These are phyloP conservation scores for Dryas iulia DNA, from an alignment of 1,140 invertebrate genomes.

Conservation along the genomic window DNA sequence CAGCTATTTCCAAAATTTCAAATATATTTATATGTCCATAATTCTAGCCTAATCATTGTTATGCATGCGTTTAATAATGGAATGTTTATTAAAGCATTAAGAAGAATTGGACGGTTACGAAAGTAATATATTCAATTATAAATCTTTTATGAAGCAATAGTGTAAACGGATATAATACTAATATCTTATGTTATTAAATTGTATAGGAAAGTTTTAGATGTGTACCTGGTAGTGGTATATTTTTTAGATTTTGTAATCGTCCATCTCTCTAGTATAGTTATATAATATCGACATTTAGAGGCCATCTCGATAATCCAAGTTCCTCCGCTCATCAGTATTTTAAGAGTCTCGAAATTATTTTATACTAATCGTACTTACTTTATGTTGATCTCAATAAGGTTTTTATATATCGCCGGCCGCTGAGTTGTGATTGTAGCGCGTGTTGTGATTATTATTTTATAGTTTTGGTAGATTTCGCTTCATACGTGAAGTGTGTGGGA, in stretches of 20 bases:
- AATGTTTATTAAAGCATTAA: not conserved
- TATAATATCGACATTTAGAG: constrained; percentile 8
- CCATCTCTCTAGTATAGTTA: not conserved
- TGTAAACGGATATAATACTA: not conserved
- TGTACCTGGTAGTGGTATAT: not conserved
- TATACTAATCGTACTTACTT: constrained; percentile 12
- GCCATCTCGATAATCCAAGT: constrained; percentile 28
- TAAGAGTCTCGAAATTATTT: constrained; percentile 26
- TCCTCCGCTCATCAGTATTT: constrained; percentile 35
- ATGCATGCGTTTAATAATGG: not conserved
- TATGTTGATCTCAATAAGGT: constrained; percentile 26
- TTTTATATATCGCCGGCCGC: not conserved
- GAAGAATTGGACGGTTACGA: not conserved
- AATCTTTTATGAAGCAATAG: not conserved
- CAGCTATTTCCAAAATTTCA: constrained; percentile 4
- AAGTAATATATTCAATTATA: not conserved
- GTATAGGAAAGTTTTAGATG: not conserved
- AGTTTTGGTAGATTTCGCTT: not conserved
- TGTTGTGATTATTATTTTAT: constrained; percentile 23
- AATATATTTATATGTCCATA: constrained; percentile 4
- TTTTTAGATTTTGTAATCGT: not conserved
- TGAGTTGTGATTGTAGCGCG: constrained; percentile 9
- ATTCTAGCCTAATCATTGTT: not conserved
- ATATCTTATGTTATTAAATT: not conserved
- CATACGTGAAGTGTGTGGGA: too few species aligned